Evolutionary conservation across 2,888 invertebrate genomes (phyloP).

Genomic region (Cephus nigrinus): DNA sequence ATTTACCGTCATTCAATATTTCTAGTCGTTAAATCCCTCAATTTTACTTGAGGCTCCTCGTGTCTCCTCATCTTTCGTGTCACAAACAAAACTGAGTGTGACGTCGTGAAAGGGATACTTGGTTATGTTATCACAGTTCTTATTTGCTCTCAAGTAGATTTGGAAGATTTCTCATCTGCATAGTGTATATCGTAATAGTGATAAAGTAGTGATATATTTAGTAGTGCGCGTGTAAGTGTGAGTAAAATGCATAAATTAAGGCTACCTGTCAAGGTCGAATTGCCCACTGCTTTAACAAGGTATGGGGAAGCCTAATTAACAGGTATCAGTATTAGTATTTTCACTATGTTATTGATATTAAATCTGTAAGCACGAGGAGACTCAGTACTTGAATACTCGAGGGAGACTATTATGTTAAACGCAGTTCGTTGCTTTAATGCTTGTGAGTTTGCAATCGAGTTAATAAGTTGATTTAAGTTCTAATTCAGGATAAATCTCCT

Average conservation of each 20-base stretch:
- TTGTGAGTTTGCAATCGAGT: neutral
- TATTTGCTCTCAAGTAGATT: neutral
- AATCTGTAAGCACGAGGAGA: neutral
- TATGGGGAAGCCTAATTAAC: conserved; percentile 53
- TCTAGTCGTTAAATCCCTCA: neutral
- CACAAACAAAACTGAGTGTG: neutral
- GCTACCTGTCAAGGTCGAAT: conserved; percentile 61
- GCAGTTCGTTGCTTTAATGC: neutral
- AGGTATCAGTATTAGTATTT: conserved; percentile 37
- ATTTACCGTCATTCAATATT: neutral
- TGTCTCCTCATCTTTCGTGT: neutral
- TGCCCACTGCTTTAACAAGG: conserved; percentile 61
- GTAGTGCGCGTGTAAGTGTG: conserved; percentile 10
- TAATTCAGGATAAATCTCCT: neutral
- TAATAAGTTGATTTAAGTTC: neutral
- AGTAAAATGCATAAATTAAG: conserved; percentile 61
- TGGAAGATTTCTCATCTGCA: neutral
- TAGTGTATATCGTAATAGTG: neutral
- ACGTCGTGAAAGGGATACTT: neutral
- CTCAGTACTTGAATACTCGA: neutral
- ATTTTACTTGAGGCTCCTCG: neutral
- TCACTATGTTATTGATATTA: neutral
- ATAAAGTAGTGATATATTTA: neutral
- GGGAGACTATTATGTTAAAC: neutral
- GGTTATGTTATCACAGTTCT: neutral